phyloP scores from a whole-genome alignment of 2,797 vertebrate genomes.

The Alca torda region DNA sequence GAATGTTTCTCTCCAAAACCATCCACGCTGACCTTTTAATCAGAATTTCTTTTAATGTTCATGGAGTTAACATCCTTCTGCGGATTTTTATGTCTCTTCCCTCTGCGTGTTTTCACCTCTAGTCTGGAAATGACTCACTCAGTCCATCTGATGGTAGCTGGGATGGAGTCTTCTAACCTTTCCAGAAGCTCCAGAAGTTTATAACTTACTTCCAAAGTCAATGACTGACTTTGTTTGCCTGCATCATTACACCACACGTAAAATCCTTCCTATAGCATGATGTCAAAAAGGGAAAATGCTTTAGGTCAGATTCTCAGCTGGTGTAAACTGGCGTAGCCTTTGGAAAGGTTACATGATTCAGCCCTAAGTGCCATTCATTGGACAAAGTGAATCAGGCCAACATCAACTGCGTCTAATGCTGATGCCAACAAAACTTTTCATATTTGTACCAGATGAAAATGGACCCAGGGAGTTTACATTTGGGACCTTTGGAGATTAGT shows the following conservation, averaged over 20 bases:
- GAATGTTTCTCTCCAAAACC: slow-evolving; percentile 13
- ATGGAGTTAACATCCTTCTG: slow-evolving; percentile 57
- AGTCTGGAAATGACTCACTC: slow-evolving; percentile 61
- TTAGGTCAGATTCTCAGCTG: not conserved
- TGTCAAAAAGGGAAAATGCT: slow-evolving; percentile 14
- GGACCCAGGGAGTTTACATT: not conserved
- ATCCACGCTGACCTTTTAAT: slow-evolving; percentile 58
- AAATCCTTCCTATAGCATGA: slow-evolving; percentile 33
- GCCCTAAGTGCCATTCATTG: not conserved
- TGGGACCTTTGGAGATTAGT: not conserved
- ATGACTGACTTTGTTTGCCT: slow-evolving; percentile 33
- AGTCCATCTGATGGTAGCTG: slow-evolving; percentile 31
- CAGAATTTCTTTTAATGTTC: slow-evolving; percentile 45
- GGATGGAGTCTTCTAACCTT: slow-evolving; percentile 54
- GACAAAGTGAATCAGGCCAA: slow-evolving; percentile 21
- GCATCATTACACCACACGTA: not conserved
- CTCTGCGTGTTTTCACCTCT: slow-evolving; percentile 34
- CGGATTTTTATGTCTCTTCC: slow-evolving; percentile 45
- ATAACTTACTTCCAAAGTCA: slow-evolving; percentile 20
- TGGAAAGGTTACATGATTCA: slow-evolving; percentile 20
- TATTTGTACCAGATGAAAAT: not conserved
- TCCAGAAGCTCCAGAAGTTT: slow-evolving; percentile 63
- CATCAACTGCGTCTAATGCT: not conserved
- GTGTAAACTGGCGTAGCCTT: not conserved
- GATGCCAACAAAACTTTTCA: not conserved